These are phyloP conservation scores for Falco cherrug DNA, from an alignment of 2,797 vertebrate genomes.

Conservation along the genomic window DNA sequence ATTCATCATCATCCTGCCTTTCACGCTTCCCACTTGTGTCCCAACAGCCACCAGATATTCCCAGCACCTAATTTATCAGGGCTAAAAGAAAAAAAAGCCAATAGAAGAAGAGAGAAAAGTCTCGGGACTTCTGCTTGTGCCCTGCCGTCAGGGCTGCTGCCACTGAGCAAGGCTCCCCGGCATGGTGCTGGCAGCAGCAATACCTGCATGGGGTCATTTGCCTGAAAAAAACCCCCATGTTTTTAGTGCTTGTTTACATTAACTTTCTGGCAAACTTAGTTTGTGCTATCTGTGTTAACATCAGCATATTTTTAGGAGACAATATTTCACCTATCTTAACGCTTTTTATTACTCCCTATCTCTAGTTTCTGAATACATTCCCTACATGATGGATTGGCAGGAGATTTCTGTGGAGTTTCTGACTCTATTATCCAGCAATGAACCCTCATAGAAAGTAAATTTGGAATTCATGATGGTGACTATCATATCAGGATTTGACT, in stretches of 20 bases:
- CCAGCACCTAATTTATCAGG: not conserved
- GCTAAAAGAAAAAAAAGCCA: not conserved
- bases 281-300: not conserved
- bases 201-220: not conserved
- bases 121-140: not conserved
- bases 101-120: not conserved
- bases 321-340: not conserved
- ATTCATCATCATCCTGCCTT: not conserved
- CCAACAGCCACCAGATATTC: not conserved
- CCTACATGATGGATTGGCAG: not conserved
- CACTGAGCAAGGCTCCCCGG: not conserved
- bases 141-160: accelerated
- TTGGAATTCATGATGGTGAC: constrained; percentile 5
- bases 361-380: not conserved
- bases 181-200: not conserved
- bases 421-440: not conserved
- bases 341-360: not conserved
- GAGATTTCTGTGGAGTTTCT: constrained; percentile 23
- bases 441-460: not conserved
- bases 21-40: not conserved
- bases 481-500: not conserved
- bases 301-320: not conserved
- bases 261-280: not conserved
- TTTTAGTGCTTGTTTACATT: not conserved
- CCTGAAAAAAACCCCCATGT: not conserved